Percentiles rank a stretch among this genome's conserved stretches.
These are phyloP conservation scores for Eristalinus aeneus DNA, from an alignment of 2,888 invertebrate genomes.

Conservation along the genomic window DNA sequence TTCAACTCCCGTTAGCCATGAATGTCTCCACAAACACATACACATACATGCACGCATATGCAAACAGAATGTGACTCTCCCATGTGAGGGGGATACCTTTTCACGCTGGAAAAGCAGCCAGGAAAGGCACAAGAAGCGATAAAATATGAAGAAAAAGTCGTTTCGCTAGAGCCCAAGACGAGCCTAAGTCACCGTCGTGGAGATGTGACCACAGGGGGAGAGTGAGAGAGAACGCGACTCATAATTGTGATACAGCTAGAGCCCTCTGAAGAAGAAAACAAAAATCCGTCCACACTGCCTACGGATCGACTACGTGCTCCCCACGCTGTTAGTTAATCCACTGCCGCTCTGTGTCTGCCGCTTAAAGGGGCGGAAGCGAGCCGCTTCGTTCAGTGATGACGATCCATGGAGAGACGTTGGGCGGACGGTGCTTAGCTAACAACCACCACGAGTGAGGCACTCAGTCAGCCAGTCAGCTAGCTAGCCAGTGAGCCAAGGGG, in stretches of 20 bases:
- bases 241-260: slow-evolving; percentile 51
- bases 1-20: slow-evolving; percentile 62
- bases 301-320: slow-evolving; percentile 5
- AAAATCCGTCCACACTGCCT: slow-evolving; percentile 14
- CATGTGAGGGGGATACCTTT: slow-evolving; percentile 34
- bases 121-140: slow-evolving; percentile 32
- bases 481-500: slow-evolving; percentile 33
- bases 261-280: slow-evolving; percentile 57
- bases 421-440: slow-evolving; percentile 33
- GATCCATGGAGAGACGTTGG: slow-evolving; percentile 4
- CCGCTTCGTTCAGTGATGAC: slow-evolving; percentile 11
- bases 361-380: background rate
- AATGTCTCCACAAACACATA: slow-evolving; percentile 28
- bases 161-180: slow-evolving; percentile 10
- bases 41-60: slow-evolving; percentile 9
- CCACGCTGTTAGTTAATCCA: slow-evolving; percentile 30
- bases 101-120: slow-evolving; percentile 32
- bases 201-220: slow-evolving; percentile 55
- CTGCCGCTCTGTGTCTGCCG: background rate
- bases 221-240: slow-evolving; percentile 1
- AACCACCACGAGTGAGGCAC: slow-evolving; percentile 7
- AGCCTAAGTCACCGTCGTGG: slow-evolving; percentile 13
- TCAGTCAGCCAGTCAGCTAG: slow-evolving; percentile 32
- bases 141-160: background rate
- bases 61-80: background rate